Evolutionary conservation across 2,888 invertebrate genomes (phyloP).

Genomic region (Eucera pruinosa): DNA sequence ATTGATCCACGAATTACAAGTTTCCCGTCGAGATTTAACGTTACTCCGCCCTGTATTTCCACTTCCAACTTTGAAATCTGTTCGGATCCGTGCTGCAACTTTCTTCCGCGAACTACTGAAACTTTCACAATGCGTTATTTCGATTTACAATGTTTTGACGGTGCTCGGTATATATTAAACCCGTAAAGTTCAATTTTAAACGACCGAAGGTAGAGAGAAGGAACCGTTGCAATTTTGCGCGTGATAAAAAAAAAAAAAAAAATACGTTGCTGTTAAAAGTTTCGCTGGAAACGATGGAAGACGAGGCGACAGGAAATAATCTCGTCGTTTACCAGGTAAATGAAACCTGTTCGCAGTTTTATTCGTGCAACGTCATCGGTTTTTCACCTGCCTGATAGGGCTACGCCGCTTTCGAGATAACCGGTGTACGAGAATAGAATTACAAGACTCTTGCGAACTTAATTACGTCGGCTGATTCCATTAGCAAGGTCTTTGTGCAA

Average conservation of each 20-base stretch:
- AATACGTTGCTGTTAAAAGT: too few relatives aligned
- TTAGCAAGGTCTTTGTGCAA: conserved; percentile 40
- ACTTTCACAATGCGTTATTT: conserved; percentile 12
- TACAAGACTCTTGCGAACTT: conserved; percentile 41
- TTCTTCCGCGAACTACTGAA: not conserved
- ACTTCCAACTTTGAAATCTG: conserved; percentile 4
- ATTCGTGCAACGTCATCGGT: conserved; percentile 26
- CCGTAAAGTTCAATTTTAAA: conserved; percentile 7
- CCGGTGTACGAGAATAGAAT: conserved; percentile 35
- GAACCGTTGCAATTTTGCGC: not conserved
- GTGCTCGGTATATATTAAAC: not conserved
- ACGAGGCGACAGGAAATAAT: not conserved
- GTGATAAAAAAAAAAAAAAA: not conserved
- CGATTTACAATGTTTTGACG: conserved; percentile 7
- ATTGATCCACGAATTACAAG: not conserved
- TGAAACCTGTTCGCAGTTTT: conserved; percentile 40
- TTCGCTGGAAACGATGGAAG: not conserved
- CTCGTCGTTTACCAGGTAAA: conserved; percentile 27
- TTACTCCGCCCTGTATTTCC: not conserved
- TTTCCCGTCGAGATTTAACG: conserved; percentile 1
- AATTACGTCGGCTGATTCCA: conserved; percentile 54
- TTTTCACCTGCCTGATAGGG: conserved; percentile 31
- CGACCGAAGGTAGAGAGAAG: too few relatives aligned
- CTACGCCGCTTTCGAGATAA: conserved; percentile 29
- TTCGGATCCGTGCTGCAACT: conserved; percentile 1